These are phyloP conservation scores for Tetramorium parvispinum DNA, from an alignment of 1,140 invertebrate species.

Conservation along the genomic window DNA sequence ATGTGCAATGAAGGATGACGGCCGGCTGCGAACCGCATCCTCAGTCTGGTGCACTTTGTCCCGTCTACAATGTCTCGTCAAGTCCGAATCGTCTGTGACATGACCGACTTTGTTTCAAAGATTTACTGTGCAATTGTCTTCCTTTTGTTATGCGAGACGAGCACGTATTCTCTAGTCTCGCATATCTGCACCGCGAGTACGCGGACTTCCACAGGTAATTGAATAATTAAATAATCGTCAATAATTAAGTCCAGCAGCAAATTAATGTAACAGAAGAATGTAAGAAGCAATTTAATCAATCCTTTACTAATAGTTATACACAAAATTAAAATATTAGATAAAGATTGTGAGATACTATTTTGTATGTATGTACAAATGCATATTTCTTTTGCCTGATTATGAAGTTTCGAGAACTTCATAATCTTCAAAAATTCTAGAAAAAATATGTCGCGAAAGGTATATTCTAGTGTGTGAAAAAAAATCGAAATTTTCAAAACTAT, in stretches of 20 bases:
- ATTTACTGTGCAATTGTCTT: constrained; percentile 25
- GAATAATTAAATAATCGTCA: background rate
- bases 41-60: constrained; percentile 32
- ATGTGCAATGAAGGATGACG: constrained; percentile 18
- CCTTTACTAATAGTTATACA: background rate
- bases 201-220: constrained; percentile 15
- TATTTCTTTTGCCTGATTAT: background rate
- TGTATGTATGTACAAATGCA: too few relatives aligned
- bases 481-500: background rate
- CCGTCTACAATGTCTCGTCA: constrained; percentile 16
- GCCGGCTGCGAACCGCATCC: background rate
- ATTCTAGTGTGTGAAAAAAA: background rate
- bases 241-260: background rate
- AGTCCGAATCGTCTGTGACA: constrained; percentile 1
- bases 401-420: background rate
- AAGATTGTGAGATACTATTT: background rate
- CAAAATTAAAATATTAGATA: background rate
- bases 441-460: background rate
- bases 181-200: background rate
- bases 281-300: background rate
- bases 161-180: background rate
- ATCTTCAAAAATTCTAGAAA: background rate
- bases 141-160: constrained; percentile 25
- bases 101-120: constrained; percentile 21
- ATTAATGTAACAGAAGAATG: background rate